A percentile compares a stretch with the other conserved stretches of the same genome.
These are phyloP conservation scores for Cerceris ruficornis DNA, from an alignment of 2,888 invertebrate species.

Conservation along the genomic window DNA sequence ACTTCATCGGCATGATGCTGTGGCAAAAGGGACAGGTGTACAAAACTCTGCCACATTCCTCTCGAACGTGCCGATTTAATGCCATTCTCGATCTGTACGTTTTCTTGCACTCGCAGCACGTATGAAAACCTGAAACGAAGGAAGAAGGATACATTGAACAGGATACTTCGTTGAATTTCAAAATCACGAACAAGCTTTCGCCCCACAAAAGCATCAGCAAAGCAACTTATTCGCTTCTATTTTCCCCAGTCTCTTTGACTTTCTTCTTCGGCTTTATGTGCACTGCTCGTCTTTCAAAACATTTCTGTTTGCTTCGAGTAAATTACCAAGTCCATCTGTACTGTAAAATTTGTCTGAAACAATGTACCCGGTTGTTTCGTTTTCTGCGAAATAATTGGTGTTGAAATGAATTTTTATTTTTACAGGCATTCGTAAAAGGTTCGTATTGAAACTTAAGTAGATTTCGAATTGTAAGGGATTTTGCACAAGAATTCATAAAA, in stretches of 20 bases:
- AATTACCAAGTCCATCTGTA: neutral
- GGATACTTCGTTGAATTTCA: slow-evolving; percentile 1
- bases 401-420: neutral
- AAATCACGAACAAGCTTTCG: slow-evolving; percentile 50
- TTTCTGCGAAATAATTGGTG: neutral
- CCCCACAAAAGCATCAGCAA: slow-evolving; percentile 56
- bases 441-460: no score
- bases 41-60: slow-evolving; percentile 77
- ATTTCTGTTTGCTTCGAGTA: neutral
- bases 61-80: slow-evolving; percentile 74
- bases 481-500: no score
- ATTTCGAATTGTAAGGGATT: no score
- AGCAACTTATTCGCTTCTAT: slow-evolving; percentile 43
- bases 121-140: slow-evolving; percentile 69
- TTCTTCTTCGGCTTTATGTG: slow-evolving; percentile 2
- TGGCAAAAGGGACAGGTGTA: slow-evolving; percentile 75
- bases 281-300: neutral
- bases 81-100: slow-evolving; percentile 84
- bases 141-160: slow-evolving; percentile 48
- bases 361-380: neutral
- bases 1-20: slow-evolving; percentile 73
- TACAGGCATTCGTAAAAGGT: neutral
- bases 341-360: slow-evolving; percentile 2
- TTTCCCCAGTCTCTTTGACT: neutral
- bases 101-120: slow-evolving; percentile 83